Percentiles rank a stretch among this genome's conserved stretches.
Conservation (phyloP, 1,140 invertebrate species). For the Neelides sp. region DNA sequence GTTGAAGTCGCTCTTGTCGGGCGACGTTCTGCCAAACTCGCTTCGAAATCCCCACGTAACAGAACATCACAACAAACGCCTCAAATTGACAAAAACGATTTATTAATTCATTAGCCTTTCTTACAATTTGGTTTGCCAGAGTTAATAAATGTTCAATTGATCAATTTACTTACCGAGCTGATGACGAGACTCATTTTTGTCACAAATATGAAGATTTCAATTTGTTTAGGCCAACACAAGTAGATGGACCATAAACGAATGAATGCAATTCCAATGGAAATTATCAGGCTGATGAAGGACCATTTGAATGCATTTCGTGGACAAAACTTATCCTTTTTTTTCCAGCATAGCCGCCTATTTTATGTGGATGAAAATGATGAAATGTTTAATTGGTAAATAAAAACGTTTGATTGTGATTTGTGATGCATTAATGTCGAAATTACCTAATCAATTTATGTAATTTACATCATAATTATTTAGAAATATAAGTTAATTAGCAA, state of each 20-base stretch:
- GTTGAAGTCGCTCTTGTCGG: conserved; percentile 14
- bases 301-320: conserved; percentile 24
- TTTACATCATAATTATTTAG: not conserved
- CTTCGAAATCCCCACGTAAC: conserved; percentile 26
- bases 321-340: conserved; percentile 29
- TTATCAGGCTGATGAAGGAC: conserved; percentile 6
- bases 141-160: too few relatives aligned
- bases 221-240: too few relatives aligned
- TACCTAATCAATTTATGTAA: not conserved
- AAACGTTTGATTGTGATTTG: not conserved
- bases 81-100: too few relatives aligned
- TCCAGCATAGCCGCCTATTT: conserved; percentile 24
- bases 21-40: conserved; percentile 22
- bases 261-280: not conserved
- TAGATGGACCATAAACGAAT: not conserved
- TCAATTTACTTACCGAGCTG: too few relatives aligned
- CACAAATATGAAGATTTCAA: too few relatives aligned
- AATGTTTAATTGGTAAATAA: not conserved
- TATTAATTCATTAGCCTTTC: too few relatives aligned
- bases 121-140: too few relatives aligned
- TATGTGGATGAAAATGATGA: not conserved
- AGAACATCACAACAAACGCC: conserved; percentile 18
- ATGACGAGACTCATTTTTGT: too few relatives aligned
- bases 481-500: not conserved
- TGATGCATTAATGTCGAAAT: not conserved